Percentiles rank a stretch among this genome's conserved stretches.
phyloP scores from a whole-genome alignment of 1,140 invertebrate genomes.

The Agrypnia vestita region DNA sequence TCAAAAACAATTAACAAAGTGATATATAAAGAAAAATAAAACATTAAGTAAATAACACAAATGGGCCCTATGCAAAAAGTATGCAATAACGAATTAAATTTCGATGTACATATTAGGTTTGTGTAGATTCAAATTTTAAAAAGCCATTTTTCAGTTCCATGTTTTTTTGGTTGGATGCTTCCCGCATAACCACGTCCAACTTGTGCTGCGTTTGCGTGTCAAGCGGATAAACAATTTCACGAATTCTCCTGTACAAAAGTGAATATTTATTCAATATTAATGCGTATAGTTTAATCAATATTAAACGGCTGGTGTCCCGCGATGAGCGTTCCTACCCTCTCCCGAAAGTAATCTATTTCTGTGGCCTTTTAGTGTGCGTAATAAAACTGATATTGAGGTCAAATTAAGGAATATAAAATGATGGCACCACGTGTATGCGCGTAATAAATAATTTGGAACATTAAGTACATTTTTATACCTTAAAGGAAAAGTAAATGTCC shows the following conservation, averaged over 20 bases:
- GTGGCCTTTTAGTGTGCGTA: conserved; percentile 13
- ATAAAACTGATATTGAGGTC: conserved; percentile 26
- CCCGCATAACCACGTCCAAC: no score
- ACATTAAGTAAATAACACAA: no score
- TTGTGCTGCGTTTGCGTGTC: no score
- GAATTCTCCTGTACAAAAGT: background rate
- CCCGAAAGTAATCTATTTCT: conserved; percentile 27
- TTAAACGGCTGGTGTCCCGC: background rate
- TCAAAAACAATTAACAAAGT: no score
- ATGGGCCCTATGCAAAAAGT: no score
- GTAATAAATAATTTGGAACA: conserved; percentile 18
- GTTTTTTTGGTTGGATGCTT: no score
- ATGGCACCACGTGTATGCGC: conserved; percentile 11
- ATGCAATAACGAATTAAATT: no score
- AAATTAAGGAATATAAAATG: conserved; percentile 37
- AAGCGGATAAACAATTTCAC: no score
- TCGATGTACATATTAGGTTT: no score
- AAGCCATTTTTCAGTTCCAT: no score
- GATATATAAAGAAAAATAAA: no score
- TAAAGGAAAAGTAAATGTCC: background rate
- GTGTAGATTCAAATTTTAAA: no score
- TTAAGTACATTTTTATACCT: background rate
- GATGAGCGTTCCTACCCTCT: background rate
- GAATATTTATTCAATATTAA: conserved; percentile 25
- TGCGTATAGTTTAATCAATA: background rate